Evolutionary conservation across 2,797 vertebrate species (phyloP).

Genomic region (Neosalanx taihuensis): DNA sequence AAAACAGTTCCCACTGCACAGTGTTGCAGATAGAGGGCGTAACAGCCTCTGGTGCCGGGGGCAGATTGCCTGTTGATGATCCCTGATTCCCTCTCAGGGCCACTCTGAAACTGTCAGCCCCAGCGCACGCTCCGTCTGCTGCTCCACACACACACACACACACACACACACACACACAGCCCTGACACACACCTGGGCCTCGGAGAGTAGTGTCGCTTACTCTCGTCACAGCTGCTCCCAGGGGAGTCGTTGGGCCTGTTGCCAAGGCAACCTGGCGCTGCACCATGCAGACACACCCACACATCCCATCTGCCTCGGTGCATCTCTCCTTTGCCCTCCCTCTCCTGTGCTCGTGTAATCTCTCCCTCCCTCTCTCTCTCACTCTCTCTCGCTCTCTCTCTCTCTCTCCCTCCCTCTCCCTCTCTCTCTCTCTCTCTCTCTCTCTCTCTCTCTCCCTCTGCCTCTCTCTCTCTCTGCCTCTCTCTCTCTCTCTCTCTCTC

Average conservation of each 20-base stretch:
- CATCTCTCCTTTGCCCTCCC: conserved; percentile 9
- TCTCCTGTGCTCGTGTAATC: not conserved
- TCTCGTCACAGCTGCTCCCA: conserved; percentile 65
- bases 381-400: conserved; percentile 24
- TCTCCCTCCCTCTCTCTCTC: too few relatives aligned
- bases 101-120: conserved; percentile 47
- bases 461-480: conserved; percentile 28
- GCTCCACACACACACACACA: conserved; percentile 18
- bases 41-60: conserved; percentile 36
- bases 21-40: not conserved
- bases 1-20: too few relatives aligned
- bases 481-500: conserved; percentile 20
- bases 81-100: conserved; percentile 48
- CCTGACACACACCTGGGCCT: conserved; percentile 72
- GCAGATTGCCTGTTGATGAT: conserved; percentile 62
- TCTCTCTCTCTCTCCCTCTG: conserved; percentile 21
- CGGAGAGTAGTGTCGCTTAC: conserved; percentile 56
- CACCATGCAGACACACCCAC: conserved; percentile 66
- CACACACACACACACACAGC: conserved; percentile 49
- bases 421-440: conserved; percentile 11
- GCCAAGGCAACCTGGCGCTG: conserved; percentile 67
- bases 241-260: conserved; percentile 68
- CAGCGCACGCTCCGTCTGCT: conserved; percentile 45
- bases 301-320: conserved; percentile 59
- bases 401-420: conserved; percentile 3